phyloP scores from a whole-genome alignment of 2,797 vertebrate species.

The Schizothorax lantsangensis region DNA sequence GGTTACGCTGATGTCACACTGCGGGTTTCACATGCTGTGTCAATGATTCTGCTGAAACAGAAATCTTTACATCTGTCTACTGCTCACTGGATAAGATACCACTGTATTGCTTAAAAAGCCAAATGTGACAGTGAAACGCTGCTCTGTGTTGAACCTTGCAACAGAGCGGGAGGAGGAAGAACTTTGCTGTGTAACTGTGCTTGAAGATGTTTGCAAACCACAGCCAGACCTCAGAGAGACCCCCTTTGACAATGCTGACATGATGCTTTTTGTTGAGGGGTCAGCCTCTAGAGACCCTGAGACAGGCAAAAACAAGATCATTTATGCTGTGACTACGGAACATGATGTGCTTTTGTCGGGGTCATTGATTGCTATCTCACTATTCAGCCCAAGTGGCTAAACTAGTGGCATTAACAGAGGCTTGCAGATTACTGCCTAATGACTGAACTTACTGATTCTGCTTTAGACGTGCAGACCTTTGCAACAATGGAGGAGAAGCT shows the following conservation, averaged over 20 bases:
- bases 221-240: background rate
- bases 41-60: background rate
- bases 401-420: too few species aligned
- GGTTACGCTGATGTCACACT: background rate
- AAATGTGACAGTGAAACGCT: background rate
- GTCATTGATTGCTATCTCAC: background rate
- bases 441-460: too few species aligned
- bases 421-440: too few species aligned
- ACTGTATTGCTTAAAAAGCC: background rate
- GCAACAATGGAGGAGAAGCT: too few species aligned
- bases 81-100: background rate
- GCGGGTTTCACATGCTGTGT: background rate
- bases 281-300: background rate
- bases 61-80: background rate
- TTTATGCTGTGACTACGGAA: background rate
- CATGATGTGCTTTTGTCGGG: background rate
- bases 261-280: background rate
- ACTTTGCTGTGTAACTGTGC: background rate
- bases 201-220: background rate
- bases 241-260: background rate
- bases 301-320: background rate
- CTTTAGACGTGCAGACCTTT: too few species aligned
- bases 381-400: background rate
- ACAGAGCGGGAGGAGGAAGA: background rate
- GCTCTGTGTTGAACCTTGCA: background rate